A percentile compares a stretch with the other conserved stretches of the same genome.
Conservation (phyloP, 2,888 invertebrate genomes). For the Callyntrura sp. region DNA sequence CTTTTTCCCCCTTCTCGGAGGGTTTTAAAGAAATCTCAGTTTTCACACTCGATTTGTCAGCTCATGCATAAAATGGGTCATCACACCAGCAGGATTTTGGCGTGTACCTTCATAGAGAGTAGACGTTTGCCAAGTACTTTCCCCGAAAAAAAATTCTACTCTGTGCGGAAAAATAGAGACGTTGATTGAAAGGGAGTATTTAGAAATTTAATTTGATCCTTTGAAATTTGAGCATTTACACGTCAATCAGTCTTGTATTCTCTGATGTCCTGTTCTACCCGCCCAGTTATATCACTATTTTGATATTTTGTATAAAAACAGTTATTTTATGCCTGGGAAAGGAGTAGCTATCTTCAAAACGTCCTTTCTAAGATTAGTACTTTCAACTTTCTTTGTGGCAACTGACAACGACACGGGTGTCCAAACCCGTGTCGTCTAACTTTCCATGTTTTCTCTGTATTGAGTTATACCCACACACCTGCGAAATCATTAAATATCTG, state of each 20-base stretch:
- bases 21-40: neutral
- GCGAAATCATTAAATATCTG: conserved; percentile 5
- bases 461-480: conserved; percentile 1
- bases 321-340: too few species aligned
- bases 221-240: too few species aligned
- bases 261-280: neutral
- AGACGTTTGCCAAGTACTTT: neutral
- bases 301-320: too few species aligned
- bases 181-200: conserved; percentile 39
- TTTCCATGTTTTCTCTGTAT: conserved; percentile 11
- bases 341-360: too few species aligned
- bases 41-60: conserved; percentile 20
- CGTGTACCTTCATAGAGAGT: neutral
- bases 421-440: too few species aligned
- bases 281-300: neutral
- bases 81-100: neutral
- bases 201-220: conserved; percentile 17
- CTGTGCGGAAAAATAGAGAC: neutral
- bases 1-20: neutral
- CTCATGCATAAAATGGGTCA: conserved; percentile 43
- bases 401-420: too few species aligned
- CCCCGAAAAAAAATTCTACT: neutral
- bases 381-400: too few species aligned
- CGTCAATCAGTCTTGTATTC: too few species aligned
- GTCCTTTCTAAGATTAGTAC: too few species aligned